phyloP scores from a whole-genome alignment of 2,888 invertebrate species.

The Spodoptera littoralis region DNA sequence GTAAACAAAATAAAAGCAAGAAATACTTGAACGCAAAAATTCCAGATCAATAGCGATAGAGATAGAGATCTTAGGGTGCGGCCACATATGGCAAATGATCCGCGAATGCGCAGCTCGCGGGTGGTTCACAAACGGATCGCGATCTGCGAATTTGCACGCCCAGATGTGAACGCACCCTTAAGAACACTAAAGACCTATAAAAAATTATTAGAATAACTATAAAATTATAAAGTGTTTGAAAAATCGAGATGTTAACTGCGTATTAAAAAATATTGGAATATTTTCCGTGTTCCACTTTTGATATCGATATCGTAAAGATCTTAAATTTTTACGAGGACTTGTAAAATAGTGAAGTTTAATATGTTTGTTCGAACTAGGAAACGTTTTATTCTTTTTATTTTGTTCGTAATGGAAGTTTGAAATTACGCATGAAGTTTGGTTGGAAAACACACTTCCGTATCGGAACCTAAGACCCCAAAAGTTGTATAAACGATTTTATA shows the following conservation, averaged over 20 bases:
- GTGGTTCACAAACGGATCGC: too few species aligned
- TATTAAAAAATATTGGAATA: slow-evolving; percentile 13
- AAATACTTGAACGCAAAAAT: neutral
- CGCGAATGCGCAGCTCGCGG: too few species aligned
- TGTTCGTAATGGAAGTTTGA: slow-evolving; percentile 7
- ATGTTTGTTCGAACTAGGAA: slow-evolving; percentile 22
- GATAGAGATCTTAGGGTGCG: too few species aligned
- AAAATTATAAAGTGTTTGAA: slow-evolving; percentile 12
- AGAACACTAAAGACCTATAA: neutral
- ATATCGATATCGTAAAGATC: slow-evolving; percentile 26
- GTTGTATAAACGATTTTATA: slow-evolving; percentile 1
- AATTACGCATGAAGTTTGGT: slow-evolving; percentile 10
- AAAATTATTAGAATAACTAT: slow-evolving; percentile 8
- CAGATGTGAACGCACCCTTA: neutral
- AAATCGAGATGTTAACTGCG: neutral
- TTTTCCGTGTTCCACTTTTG: slow-evolving; percentile 1
- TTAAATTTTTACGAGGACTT: slow-evolving; percentile 22
- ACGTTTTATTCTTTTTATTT: slow-evolving; percentile 18
- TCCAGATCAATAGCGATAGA: too few species aligned
- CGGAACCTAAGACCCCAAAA: slow-evolving; percentile 9
- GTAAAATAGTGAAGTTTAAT: slow-evolving; percentile 1
- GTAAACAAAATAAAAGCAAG: slow-evolving; percentile 26
- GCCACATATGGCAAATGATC: too few species aligned
- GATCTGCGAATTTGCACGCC: too few species aligned
- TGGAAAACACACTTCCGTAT: slow-evolving; percentile 7